phyloP scores from a whole-genome alignment of 2,797 vertebrate species.

The Otolemur crassicaudatus region DNA sequence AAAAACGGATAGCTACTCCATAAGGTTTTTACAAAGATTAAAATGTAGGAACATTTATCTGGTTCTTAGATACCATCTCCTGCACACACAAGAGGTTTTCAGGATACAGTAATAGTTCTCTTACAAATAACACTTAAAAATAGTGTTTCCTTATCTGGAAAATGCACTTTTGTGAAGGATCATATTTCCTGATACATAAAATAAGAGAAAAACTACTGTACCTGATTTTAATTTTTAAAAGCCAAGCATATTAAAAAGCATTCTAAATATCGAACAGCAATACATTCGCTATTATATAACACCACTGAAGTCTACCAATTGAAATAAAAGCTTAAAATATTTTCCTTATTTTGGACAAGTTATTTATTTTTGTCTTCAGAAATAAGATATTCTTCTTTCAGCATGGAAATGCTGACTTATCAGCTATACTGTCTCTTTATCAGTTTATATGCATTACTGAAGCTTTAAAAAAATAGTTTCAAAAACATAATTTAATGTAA shows the following conservation, averaged over 20 bases:
- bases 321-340: constrained; percentile 1
- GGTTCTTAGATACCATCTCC: neutral
- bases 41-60: neutral
- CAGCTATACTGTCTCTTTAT: neutral
- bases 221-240: constrained; percentile 51
- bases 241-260: constrained; percentile 5
- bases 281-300: no score
- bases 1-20: neutral
- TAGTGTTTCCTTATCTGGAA: constrained; percentile 18
- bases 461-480: constrained; percentile 11
- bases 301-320: neutral
- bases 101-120: neutral
- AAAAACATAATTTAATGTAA: neutral
- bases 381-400: constrained; percentile 15
- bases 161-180: neutral
- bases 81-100: neutral
- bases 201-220: constrained; percentile 15
- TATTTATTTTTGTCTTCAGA: constrained; percentile 52
- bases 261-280: constrained; percentile 50
- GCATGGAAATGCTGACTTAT: neutral
- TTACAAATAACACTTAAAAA: constrained; percentile 9
- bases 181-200: constrained; percentile 42
- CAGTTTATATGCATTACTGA: neutral
- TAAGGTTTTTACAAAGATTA: neutral
- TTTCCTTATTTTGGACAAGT: constrained; percentile 23